Percentiles rank a stretch among this genome's conserved stretches.
Evolutionary conservation across 2,888 invertebrate genomes (phyloP).

Genomic region (Aporophyla lueneburgensis): DNA sequence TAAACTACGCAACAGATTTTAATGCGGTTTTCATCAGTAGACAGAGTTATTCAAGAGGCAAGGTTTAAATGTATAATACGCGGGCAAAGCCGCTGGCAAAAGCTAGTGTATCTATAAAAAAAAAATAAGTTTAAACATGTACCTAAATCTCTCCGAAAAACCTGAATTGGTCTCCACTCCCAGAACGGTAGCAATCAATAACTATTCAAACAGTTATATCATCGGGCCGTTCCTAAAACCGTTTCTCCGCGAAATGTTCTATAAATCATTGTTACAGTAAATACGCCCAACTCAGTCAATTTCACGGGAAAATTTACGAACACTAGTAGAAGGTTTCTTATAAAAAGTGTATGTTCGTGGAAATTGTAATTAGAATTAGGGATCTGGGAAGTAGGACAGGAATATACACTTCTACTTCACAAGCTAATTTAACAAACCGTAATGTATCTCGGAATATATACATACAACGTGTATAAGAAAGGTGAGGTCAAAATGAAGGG

Average conservation of each 20-base stretch:
- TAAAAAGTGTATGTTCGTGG: slow-evolving; percentile 29
- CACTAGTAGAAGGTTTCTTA: slow-evolving; percentile 6
- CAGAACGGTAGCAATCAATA: slow-evolving; percentile 30
- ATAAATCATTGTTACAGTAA: slow-evolving; percentile 50
- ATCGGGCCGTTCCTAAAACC: slow-evolving; percentile 31
- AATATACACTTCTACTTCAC: slow-evolving; percentile 6
- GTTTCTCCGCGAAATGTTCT: slow-evolving; percentile 24
- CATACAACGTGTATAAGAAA: not conserved
- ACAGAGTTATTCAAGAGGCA: too few relatives aligned
- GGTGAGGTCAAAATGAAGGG: too few relatives aligned
- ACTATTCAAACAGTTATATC: slow-evolving; percentile 33
- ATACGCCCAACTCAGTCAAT: slow-evolving; percentile 39
- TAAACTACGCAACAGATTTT: too few relatives aligned
- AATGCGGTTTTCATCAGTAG: too few relatives aligned
- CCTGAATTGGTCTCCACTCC: slow-evolving; percentile 5
- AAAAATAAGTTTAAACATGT: slow-evolving; percentile 1
- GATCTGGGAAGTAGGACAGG: slow-evolving; percentile 5
- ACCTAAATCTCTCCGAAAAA: slow-evolving; percentile 10
- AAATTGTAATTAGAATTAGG: slow-evolving; percentile 25
- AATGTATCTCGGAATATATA: not conserved
- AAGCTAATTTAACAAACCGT: not conserved
- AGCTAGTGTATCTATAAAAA: not conserved
- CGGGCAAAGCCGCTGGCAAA: too few relatives aligned
- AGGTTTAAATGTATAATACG: too few relatives aligned
- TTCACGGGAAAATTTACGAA: slow-evolving; percentile 37